Base-by-base conservation (phyloP, 2,888 invertebrate species). In the Ornithoptera priamus region DNA sequence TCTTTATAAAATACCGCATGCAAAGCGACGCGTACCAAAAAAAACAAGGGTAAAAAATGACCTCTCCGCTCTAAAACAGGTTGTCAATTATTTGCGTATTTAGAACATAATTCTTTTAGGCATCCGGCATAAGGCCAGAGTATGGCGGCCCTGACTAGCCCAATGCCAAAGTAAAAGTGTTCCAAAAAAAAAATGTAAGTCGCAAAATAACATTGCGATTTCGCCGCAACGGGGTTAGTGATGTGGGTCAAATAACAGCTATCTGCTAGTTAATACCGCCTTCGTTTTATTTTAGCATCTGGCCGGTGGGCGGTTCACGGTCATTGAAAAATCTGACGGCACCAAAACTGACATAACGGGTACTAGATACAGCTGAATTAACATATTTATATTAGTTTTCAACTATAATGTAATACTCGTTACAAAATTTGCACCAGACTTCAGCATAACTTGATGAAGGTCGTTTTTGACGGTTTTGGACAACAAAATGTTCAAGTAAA, bases 191-290 rank as follows among this genome's bases (percentile, higher is more conserved):
- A 89, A 90, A 84, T 88, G 85, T 85, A 78, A 86, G 84, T 90
- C 89, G 92, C 92, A 85, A 92, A 92, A 91, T 91, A 90, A 89
- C 90, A 90, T 90, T 88, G 92, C 92, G 89, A 91, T 92, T 92
- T 92, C 89, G 90, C 89, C 83, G 85, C 82, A 90, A 90, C 91
- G 85, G 84, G 92, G 92, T 85, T 87, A 84, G 75, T 72, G 79
- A 91, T 89, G 90, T 92, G 83, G 92, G 92, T 85, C 91, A 87
- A 90, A 86, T 88, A 88, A 92, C 92, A 88, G 92, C 89, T 87
- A 88, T 87, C 82, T 83, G 85, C 84, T 86, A 85, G 86, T 74
- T 74, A 65, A 69, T 69, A 72, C 53, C 56, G 57, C 62, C 79
- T 83, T 85, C 83, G 84, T 86, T 75, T 81, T 85, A 82, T 83